Base-by-base conservation (phyloP, 2,113 vertebrate species). In the Typhlomys cinereus region DNA sequence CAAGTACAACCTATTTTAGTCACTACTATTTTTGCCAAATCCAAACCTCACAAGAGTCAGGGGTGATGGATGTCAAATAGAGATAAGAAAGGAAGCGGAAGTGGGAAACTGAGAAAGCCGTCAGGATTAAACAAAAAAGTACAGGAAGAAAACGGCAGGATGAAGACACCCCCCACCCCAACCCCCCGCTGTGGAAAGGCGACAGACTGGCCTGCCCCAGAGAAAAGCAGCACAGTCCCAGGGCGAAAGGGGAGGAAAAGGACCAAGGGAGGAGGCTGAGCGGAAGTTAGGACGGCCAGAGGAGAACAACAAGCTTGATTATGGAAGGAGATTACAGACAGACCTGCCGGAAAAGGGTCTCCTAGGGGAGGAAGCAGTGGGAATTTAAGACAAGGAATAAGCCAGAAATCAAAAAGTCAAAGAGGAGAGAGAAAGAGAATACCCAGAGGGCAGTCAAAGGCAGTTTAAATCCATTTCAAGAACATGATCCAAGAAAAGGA, bases 81-180 rank as follows among this genome's bases (percentile, higher is more conserved):
- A 88, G 94, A 95, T 95, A 96, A 96, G 92, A 78, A 48, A 92
- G 78, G 69, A 92, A 86, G 13, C 44, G 96, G 91, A 94, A 96
- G 59, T 71, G 59, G 89, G 74, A 84, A 89, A 81, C 67, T 7
- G 31, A 94, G 50, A 93, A 85, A 50, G 62, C 54, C n/a, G 59
- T 4, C 17, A n/a, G 20, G 52, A 9, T 83, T 86, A 66, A 83
- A 82, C n/a, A 29, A 87, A 73, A 96, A 89, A 92, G 46, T 67
- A 89, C 88, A 95, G 96, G 94, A 96, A 95, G 85, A 75, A 59
- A 80, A 75, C 21, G 74, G 80, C 39, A 44, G 44, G 41, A 71
- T 73, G 52, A 94, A 94, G 88, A 91, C 70, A 73, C 31, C 48
- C 70, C 44, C 94, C 86, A 50, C 39, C 93, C 59, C 70, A 73